Percentiles rank a stretch among this genome's conserved stretches.
phyloP scores from a whole-genome alignment of 2,888 invertebrate species.

The Drosophila testacea region DNA sequence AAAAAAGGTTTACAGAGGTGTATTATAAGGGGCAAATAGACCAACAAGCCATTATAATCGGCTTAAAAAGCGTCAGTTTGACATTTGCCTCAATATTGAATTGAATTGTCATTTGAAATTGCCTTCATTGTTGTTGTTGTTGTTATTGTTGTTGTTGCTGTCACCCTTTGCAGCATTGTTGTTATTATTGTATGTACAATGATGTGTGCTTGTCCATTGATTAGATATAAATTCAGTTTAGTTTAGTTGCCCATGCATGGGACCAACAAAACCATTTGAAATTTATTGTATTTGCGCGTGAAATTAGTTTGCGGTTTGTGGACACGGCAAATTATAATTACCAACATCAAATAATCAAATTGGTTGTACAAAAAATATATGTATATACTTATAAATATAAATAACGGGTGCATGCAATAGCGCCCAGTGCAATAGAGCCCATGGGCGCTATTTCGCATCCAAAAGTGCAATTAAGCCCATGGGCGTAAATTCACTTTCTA shows the following conservation, averaged over 20 bases:
- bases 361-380: constrained; percentile 28
- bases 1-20: constrained; percentile 7
- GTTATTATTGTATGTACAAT: constrained; percentile 8
- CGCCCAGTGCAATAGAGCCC: too few relatives aligned
- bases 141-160: constrained; percentile 19
- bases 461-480: too few relatives aligned
- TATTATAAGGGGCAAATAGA: background rate
- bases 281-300: constrained; percentile 59
- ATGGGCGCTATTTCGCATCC: too few relatives aligned
- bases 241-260: constrained; percentile 32
- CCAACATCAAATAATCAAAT: constrained; percentile 55
- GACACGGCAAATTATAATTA: constrained; percentile 51
- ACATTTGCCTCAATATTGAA: constrained; percentile 65
- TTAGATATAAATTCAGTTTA: constrained; percentile 54
- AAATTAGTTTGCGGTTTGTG: constrained; percentile 66
- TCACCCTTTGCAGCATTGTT: constrained; percentile 1
- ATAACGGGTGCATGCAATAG: too few relatives aligned
- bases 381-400: constrained; percentile 1
- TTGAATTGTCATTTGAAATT: constrained; percentile 67
- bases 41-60: constrained; percentile 66
- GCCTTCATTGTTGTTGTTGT: background rate
- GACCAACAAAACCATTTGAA: constrained; percentile 33
- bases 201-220: constrained; percentile 45
- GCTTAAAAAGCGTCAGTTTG: constrained; percentile 65
- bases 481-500: too few relatives aligned